Evolutionary conservation across 2,888 invertebrate species (phyloP).

Genomic region (Pseudococcus longispinus): DNA sequence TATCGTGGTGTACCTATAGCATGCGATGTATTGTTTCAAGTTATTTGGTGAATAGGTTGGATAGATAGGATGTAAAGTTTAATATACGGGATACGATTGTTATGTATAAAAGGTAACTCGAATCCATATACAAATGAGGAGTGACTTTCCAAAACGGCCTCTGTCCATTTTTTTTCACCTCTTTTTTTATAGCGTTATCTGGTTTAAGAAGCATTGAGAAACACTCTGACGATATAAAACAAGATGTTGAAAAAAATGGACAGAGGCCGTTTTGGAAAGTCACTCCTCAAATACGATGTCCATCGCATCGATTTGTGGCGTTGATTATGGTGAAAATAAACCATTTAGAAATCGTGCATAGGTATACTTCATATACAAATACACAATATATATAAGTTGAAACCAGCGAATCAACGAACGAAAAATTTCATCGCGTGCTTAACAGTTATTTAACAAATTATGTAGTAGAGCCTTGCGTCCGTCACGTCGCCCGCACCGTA

Average conservation of each 20-base stretch:
- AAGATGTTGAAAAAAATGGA: too few species aligned
- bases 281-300: too few species aligned
- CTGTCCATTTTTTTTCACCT: too few species aligned
- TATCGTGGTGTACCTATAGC: background rate
- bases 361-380: background rate
- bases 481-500: background rate
- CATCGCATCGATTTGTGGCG: constrained; percentile 28
- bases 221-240: too few species aligned
- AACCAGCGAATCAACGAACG: background rate
- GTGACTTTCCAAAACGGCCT: too few species aligned
- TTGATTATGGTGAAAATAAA: constrained; percentile 4
- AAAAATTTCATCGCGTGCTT: constrained; percentile 7
- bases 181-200: too few species aligned
- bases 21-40: background rate
- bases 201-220: too few species aligned
- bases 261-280: too few species aligned
- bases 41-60: background rate
- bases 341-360: background rate
- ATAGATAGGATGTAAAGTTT: background rate
- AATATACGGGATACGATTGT: background rate
- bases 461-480: background rate
- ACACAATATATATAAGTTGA: too few species aligned
- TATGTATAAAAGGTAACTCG: background rate
- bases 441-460: constrained; percentile 18
- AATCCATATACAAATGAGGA: background rate